Evolutionary conservation across 2,113 vertebrate genomes (phyloP).

Genomic region (Rhabdornis inornatus): DNA sequence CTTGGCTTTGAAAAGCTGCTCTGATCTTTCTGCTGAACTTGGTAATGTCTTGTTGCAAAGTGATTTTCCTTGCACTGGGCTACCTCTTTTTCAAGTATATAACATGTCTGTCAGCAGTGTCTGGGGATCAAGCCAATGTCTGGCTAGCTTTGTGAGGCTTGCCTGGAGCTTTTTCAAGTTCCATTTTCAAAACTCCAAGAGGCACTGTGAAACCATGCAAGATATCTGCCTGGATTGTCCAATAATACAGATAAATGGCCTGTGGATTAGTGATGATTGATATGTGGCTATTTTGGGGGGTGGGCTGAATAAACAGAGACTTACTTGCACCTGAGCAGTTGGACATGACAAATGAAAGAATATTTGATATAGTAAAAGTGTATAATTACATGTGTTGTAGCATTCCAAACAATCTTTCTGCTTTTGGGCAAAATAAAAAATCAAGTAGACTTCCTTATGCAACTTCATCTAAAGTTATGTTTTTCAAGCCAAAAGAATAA

Average conservation of each 20-base stretch:
- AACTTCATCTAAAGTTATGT: neutral
- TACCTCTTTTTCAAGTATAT: neutral
- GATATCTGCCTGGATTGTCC: neutral
- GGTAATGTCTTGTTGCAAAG: neutral
- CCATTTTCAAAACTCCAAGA: neutral
- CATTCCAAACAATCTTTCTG: neutral
- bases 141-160: neutral
- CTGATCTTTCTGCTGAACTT: neutral
- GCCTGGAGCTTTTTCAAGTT: neutral
- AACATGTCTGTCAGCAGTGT: neutral
- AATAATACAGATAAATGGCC: neutral
- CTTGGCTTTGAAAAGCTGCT: neutral
- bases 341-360: neutral
- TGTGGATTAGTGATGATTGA: neutral
- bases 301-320: neutral
- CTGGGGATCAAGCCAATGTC: neutral
- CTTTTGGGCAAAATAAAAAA: neutral
- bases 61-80: neutral
- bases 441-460: neutral
- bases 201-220: neutral
- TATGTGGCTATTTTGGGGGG: neutral
- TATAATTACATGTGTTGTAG: neutral
- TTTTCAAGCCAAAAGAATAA: neutral
- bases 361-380: neutral
- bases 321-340: neutral